Base-by-base conservation (phyloP, 2,888 invertebrate genomes). In the Phymatocera aterrima region DNA sequence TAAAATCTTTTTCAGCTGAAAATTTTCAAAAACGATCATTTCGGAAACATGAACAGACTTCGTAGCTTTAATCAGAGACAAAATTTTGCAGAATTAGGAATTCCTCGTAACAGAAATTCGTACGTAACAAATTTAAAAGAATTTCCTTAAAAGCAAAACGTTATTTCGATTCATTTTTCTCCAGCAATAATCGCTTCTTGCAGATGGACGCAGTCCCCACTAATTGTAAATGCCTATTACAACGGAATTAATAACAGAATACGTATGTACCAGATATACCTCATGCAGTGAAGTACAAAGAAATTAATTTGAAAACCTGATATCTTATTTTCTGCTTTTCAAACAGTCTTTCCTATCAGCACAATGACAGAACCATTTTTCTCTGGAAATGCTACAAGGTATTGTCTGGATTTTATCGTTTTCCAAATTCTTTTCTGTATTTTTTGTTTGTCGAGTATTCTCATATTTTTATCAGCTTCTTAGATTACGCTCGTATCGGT, bases 401-500 rank as follows among this genome's bases (percentile, higher is more conserved):
- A 72, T 51, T 51, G 46, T 15, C 37, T 21, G 15, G 5, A 1
- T 60, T n/a, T 28, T 31, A 3, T 18, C 15, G n/a, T 1, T 18
- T 18, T 8, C 37, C n/a, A 21, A 43, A 24, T 31, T 18, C 8
- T 61, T 61, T 8, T 34, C 34, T 37, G 4, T 48, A 15, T 4
- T 40, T 8, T 24, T 8, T 31, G 3, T 4, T 28, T 12, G n/a
- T 46, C 24, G 8, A 5, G 8, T 8, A 12, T n/a, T 68, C n/a
- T 28, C 21, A 12, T 15, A 46, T 24, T 28, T 68, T 28, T n/a
- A 15, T 28, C 68, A 72, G 72, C 34, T 51, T 72, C 51, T 18
- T 72, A 18, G 72, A 72, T 18, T 72, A 72, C 51, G 72, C 72
- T 8, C 72, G 72, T 51, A 72, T 72, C 72, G 72, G 72, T 72